Evolutionary conservation across 64 coral and sea anemone species (phyloP).

Genomic region (Trachythela sp.): DNA sequence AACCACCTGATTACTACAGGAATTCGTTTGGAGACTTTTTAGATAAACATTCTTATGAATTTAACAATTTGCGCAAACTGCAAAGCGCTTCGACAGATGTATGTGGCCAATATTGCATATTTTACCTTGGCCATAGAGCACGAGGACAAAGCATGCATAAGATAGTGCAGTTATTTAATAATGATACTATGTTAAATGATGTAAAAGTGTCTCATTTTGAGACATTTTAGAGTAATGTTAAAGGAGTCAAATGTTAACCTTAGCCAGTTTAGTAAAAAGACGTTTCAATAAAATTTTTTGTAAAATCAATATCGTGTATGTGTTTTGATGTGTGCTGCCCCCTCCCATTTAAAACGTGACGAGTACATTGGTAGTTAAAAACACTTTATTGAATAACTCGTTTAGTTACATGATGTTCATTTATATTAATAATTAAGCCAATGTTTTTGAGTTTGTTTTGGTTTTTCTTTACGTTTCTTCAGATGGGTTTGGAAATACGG

Average conservation of each 20-base stretch:
- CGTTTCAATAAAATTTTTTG: neutral
- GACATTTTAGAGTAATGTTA: neutral
- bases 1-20: no score
- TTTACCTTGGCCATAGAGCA: no score
- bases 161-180: neutral
- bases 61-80: neutral
- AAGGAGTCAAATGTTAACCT: neutral
- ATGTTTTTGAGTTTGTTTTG: no score
- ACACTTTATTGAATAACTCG: no score
- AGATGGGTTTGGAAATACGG: neutral
- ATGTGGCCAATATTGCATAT: neutral
- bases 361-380: neutral
- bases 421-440: no score
- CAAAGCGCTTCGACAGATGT: neutral
- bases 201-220: neutral
- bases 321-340: neutral
- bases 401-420: no score
- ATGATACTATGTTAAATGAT: neutral
- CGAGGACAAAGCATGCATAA: no score
- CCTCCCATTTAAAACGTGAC: neutral
- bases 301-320: neutral
- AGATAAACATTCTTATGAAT: neutral
- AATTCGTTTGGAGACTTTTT: no score
- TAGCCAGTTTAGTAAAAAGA: neutral
- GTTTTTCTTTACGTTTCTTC: neutral